phyloP scores from a whole-genome alignment of 2,888 invertebrate species.

The Fabriciana adippe region DNA sequence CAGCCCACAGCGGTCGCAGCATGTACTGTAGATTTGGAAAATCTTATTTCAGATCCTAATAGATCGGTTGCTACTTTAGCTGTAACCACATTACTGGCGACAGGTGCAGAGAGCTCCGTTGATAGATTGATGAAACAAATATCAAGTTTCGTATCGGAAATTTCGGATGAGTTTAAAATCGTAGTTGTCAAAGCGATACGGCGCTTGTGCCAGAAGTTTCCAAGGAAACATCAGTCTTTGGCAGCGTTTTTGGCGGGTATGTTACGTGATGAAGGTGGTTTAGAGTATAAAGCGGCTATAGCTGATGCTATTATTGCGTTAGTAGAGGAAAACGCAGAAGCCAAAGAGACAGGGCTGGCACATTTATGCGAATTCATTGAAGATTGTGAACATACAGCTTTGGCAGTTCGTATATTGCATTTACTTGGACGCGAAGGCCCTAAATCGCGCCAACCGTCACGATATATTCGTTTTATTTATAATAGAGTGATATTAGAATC shows the following conservation, averaged over 20 bases:
- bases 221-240: conserved; percentile 96
- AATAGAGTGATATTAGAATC: conserved; percentile 97
- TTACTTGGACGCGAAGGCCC: conserved; percentile 98
- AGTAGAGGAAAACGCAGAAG: conserved; percentile 98
- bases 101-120: conserved; percentile 98
- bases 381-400: conserved; percentile 98
- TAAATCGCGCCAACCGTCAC: conserved; percentile 94
- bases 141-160: conserved; percentile 98
- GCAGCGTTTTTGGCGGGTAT: conserved; percentile 98
- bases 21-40: conserved; percentile 98
- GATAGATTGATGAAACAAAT: conserved; percentile 99
- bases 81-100: conserved; percentile 98
- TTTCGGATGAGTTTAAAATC: conserved; percentile 99
- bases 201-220: conserved; percentile 96
- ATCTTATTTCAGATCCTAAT: conserved; percentile 98
- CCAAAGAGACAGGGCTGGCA: conserved; percentile 97
- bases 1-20: conserved; percentile 98
- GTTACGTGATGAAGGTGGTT: conserved; percentile 97
- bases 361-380: conserved; percentile 99
- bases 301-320: conserved; percentile 99
- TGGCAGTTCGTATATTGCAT: conserved; percentile 98
- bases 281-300: conserved; percentile 99
- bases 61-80: conserved; percentile 98
- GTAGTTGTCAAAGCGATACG: conserved; percentile 97
- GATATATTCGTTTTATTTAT: conserved; percentile 92